Evolutionary conservation across 2,797 vertebrate species (phyloP).

Genomic region (Rhadinocentrus ornatus): DNA sequence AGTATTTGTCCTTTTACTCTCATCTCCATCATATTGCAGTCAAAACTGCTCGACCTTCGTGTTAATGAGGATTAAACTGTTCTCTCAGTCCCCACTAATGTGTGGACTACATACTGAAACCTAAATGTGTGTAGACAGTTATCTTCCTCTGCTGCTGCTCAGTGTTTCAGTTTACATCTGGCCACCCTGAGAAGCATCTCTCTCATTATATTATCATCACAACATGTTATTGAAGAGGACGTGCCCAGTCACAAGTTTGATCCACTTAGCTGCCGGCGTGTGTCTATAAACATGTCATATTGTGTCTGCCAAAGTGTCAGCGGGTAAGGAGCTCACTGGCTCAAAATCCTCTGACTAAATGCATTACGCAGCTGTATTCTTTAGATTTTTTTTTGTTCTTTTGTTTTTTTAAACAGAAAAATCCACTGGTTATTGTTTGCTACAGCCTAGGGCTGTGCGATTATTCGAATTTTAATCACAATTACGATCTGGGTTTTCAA

Average conservation of each 20-base stretch:
- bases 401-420: neutral
- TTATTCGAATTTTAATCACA: too few relatives aligned
- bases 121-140: neutral
- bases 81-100: neutral
- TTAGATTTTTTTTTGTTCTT: neutral
- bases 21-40: neutral
- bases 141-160: neutral
- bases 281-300: slow-evolving; percentile 15
- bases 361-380: slow-evolving; percentile 21
- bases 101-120: neutral
- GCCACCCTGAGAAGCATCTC: neutral
- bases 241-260: slow-evolving; percentile 2
- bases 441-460: too few relatives aligned
- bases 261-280: slow-evolving; percentile 6
- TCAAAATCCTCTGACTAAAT: slow-evolving; percentile 32
- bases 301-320: slow-evolving; percentile 30
- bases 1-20: neutral
- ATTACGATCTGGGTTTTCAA: too few relatives aligned
- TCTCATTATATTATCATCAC: slow-evolving; percentile 34
- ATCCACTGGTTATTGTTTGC: neutral
- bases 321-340: neutral
- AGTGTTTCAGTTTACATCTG: slow-evolving; percentile 20
- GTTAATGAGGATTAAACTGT: neutral
- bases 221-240: slow-evolving; percentile 9
- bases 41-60: neutral